Evolutionary conservation across 2,797 vertebrate species (phyloP).

Genomic region (Schizothorax lantsangensis): DNA sequence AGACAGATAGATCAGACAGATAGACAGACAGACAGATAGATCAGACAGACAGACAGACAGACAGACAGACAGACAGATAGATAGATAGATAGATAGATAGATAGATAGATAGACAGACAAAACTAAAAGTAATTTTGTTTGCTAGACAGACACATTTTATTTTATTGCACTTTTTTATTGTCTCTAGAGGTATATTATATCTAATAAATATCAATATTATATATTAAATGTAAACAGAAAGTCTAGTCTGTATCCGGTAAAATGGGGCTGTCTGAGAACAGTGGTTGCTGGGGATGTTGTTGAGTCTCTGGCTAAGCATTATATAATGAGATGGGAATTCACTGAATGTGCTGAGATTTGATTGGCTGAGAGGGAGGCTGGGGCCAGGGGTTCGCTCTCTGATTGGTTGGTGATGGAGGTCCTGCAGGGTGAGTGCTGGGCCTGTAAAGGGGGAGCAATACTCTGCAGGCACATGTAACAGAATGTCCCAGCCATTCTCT

Average conservation of each 20-base stretch:
- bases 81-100: not conserved
- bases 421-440: constrained; percentile 50
- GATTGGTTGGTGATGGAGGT: constrained; percentile 54
- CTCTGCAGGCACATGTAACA: constrained; percentile 55
- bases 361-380: constrained; percentile 60
- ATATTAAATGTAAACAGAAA: constrained; percentile 20
- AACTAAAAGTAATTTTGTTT: no score
- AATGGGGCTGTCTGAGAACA: constrained; percentile 54
- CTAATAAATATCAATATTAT: not conserved
- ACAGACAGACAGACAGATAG: not conserved
- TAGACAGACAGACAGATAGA: not conserved
- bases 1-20: not conserved
- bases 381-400: constrained; percentile 46
- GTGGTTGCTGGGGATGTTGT: constrained; percentile 54
- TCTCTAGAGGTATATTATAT: not conserved
- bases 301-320: constrained; percentile 57
- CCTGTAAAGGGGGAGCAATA: constrained; percentile 40
- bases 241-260: not conserved
- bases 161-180: not conserved
- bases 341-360: constrained; percentile 32
- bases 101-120: not conserved
- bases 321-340: constrained; percentile 63
- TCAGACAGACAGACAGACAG: rapidly evolving
- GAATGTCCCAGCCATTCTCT: constrained; percentile 44
- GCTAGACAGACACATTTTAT: not conserved